Percentiles rank a stretch among this genome's conserved stretches.
phyloP scores from a whole-genome alignment of 2,888 invertebrate species.

The Ennomos fuscantarius region DNA sequence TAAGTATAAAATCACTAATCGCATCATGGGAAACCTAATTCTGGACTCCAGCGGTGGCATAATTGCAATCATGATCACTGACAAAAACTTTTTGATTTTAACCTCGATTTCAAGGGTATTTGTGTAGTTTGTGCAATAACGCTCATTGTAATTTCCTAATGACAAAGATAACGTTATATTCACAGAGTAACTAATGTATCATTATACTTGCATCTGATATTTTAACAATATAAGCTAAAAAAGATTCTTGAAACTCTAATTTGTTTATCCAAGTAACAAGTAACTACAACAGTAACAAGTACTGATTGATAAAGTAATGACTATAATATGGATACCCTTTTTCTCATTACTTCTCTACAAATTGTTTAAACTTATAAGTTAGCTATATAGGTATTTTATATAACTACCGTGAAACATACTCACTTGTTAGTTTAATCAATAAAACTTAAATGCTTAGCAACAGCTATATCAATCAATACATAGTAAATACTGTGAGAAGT shows the following conservation, averaged over 20 bases:
- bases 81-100: constrained; percentile 47
- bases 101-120: constrained; percentile 73
- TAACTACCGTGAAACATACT: not conserved
- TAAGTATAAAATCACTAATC: constrained; percentile 48
- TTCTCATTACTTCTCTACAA: no score
- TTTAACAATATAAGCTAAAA: no score
- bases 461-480: constrained; percentile 37
- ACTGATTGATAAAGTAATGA: no score
- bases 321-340: no score
- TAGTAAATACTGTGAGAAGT: not conserved
- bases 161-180: constrained; percentile 15
- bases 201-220: no score
- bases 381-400: no score
- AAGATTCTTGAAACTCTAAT: no score
- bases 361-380: no score
- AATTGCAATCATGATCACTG: not conserved
- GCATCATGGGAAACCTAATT: not conserved
- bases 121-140: constrained; percentile 63
- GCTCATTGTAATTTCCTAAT: constrained; percentile 46
- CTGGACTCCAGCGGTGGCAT: not conserved
- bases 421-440: constrained; percentile 20
- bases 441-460: constrained; percentile 39
- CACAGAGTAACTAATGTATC: not conserved
- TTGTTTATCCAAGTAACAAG: no score
- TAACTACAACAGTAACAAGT: no score